A percentile compares a stretch with the other conserved stretches of the same genome.
Conservation (phyloP, 2,113 vertebrate species). For the Clarias gariepinus region DNA sequence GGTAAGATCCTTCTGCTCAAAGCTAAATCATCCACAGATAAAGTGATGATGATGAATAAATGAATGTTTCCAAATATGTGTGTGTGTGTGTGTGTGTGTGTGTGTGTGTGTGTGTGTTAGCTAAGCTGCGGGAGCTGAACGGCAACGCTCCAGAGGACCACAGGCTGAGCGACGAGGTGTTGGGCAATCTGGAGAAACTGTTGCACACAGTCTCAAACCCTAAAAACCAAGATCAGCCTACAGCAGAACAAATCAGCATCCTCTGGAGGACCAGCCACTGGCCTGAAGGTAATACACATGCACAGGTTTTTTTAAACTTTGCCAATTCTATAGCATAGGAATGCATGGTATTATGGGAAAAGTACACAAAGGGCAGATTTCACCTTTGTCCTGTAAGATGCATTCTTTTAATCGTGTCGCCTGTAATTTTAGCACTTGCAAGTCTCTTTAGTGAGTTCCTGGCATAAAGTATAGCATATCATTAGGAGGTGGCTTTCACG, state of each 20-base stretch:
- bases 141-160: conserved; percentile 69
- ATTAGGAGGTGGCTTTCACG: background rate
- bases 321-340: background rate
- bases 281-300: conserved; percentile 82
- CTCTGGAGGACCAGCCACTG: conserved; percentile 91
- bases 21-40: background rate
- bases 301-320: background rate
- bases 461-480: background rate
- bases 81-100: background rate
- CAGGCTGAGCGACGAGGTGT: conserved; percentile 67
- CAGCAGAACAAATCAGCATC: conserved; percentile 81
- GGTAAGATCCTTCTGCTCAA: conserved; percentile 67
- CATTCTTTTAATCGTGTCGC: background rate
- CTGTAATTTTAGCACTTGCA: background rate
- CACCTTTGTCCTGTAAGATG: background rate
- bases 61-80: background rate
- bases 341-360: background rate
- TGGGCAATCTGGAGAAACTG: conserved; percentile 84
- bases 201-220: conserved; percentile 73
- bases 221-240: conserved; percentile 71
- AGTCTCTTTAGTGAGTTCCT: background rate
- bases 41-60: background rate
- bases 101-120: conserved; percentile 8
- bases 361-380: background rate
- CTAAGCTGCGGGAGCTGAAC: conserved; percentile 63